Evolutionary conservation across 2,888 invertebrate species (phyloP).

Genomic region (Erpobdella octoculata): DNA sequence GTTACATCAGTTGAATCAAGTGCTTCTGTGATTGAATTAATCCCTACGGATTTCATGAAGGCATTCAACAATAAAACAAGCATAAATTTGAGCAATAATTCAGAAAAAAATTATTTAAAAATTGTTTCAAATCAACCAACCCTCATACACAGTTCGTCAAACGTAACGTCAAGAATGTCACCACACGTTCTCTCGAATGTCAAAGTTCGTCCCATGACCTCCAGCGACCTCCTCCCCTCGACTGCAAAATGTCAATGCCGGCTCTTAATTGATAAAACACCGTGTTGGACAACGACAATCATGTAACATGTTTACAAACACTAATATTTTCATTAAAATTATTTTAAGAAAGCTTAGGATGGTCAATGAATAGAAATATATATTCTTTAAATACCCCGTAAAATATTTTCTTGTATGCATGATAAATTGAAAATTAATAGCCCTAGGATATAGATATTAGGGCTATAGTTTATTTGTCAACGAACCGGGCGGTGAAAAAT

Average conservation of each 20-base stretch:
- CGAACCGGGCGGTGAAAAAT: no score
- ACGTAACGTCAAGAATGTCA: slow-evolving; percentile 76
- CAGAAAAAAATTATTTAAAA: background rate
- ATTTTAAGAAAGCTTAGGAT: background rate
- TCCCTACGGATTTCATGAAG: background rate
- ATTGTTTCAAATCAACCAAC: slow-evolving; percentile 57
- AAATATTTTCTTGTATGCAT: no score
- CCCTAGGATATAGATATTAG: no score
- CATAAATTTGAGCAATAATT: background rate
- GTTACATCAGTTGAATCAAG: no score
- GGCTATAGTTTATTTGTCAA: no score
- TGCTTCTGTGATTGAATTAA: no score
- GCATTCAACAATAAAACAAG: background rate
- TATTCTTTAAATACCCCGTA: background rate
- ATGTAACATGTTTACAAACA: no score
- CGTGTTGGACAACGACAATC: no score
- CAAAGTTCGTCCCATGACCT: slow-evolving; percentile 80
- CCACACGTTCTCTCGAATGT: slow-evolving; percentile 83
- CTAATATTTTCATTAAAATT: no score
- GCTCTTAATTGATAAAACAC: no score
- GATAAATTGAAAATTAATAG: no score
- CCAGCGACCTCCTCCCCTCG: slow-evolving; percentile 64
- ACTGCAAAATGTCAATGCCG: slow-evolving; percentile 40
- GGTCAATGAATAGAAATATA: background rate
- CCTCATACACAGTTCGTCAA: slow-evolving; percentile 80